Percentiles rank a stretch among this genome's conserved stretches.
Evolutionary conservation across 2,888 invertebrate genomes (phyloP).

Genomic region (Gonocerus acuteangulatus): DNA sequence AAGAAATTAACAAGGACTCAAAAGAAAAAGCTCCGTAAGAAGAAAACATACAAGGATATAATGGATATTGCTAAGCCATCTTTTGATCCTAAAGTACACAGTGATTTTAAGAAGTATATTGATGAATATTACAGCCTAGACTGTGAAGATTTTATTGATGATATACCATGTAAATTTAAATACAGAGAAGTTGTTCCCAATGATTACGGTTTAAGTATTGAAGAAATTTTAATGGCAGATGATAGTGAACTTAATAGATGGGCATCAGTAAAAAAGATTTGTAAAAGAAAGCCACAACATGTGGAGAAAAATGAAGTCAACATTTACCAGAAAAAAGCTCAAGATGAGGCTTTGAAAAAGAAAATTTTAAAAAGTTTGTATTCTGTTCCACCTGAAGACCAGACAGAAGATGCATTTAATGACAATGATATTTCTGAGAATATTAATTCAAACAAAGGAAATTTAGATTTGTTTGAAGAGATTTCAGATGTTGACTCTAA

Average conservation of each 20-base stretch:
- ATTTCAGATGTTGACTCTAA: no score
- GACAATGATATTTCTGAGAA: not conserved
- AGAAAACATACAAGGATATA: constrained; percentile 68
- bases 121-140: constrained; percentile 93
- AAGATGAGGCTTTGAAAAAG: constrained; percentile 64
- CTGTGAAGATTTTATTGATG: constrained; percentile 91
- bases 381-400: constrained; percentile 41
- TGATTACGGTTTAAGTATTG: constrained; percentile 79
- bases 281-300: constrained; percentile 66
- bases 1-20: constrained; percentile 51
- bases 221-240: constrained; percentile 88
- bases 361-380: constrained; percentile 74
- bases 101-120: constrained; percentile 77
- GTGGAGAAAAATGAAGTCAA: constrained; percentile 73
- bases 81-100: constrained; percentile 64
- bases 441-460: constrained; percentile 42
- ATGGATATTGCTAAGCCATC: constrained; percentile 64
- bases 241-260: constrained; percentile 92
- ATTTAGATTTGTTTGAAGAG: no score
- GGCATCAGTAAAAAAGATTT: constrained; percentile 84
- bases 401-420: not conserved
- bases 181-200: constrained; percentile 85
- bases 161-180: constrained; percentile 84
- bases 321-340: constrained; percentile 64
- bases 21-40: constrained; percentile 53